Evolutionary conservation across 2,113 vertebrate genomes (phyloP).

Genomic region (Petrocephalus microphthalmus): DNA sequence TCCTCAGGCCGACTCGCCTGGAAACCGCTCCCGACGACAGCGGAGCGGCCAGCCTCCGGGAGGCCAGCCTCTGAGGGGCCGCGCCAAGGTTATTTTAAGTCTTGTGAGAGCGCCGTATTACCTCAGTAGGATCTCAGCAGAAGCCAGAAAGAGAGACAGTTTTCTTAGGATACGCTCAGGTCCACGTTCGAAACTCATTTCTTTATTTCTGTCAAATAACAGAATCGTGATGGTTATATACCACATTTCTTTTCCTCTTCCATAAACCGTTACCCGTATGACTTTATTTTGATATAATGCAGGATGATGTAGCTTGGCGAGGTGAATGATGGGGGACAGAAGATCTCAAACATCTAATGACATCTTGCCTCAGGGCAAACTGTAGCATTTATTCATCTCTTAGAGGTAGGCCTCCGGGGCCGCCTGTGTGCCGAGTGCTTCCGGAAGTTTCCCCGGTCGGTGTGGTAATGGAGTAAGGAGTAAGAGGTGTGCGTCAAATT

Average conservation of each 20-base stretch:
- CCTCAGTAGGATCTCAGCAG: background rate
- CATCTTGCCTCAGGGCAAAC: background rate
- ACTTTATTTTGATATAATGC: background rate
- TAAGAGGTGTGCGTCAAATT: slow-evolving; percentile 51
- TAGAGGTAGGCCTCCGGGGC: background rate
- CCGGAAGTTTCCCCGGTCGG: background rate
- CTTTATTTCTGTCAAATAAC: background rate
- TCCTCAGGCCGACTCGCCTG: background rate
- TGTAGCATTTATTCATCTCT: background rate
- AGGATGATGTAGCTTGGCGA: background rate
- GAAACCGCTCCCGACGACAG: background rate
- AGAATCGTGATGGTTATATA: background rate
- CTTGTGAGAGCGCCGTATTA: slow-evolving; percentile 19
- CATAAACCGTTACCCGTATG: background rate
- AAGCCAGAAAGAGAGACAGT: background rate
- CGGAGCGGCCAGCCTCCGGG: background rate
- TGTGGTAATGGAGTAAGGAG: slow-evolving; percentile 46
- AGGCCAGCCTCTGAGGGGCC: background rate
- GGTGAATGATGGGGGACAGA: background rate
- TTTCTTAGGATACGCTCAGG: background rate
- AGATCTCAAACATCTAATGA: background rate
- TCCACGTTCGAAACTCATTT: background rate
- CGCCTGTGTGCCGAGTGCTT: background rate
- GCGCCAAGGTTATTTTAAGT: slow-evolving; percentile 22
- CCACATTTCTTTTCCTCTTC: background rate